Conservation (phyloP, 2,888 invertebrate genomes). For the Lepidocyrtoides sp. region DNA sequence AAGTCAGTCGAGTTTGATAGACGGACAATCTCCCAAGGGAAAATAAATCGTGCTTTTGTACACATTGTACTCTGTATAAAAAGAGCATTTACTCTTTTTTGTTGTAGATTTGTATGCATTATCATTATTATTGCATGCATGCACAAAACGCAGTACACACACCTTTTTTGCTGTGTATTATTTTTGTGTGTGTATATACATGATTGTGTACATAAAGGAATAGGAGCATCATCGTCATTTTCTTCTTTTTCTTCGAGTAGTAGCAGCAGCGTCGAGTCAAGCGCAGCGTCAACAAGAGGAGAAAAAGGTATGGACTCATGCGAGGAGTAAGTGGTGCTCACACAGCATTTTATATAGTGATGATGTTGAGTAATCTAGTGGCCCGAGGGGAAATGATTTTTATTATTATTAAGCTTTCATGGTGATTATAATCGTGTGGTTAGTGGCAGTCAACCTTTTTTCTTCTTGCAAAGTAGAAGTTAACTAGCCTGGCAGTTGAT, state of each 20-base stretch:
- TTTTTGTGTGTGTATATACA: slow-evolving; percentile 48
- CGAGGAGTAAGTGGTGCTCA: slow-evolving; percentile 74
- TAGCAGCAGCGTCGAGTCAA: neutral
- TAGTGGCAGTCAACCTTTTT: slow-evolving; percentile 76
- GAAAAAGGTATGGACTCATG: slow-evolving; percentile 68
- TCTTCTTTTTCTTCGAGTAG: slow-evolving; percentile 1
- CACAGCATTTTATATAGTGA: slow-evolving; percentile 73
- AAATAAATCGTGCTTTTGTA: slow-evolving; percentile 81
- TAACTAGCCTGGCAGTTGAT: slow-evolving; percentile 80
- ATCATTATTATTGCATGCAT: slow-evolving; percentile 51
- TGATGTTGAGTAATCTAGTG: slow-evolving; percentile 79
- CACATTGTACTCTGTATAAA: slow-evolving; percentile 68
- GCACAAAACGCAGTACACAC: slow-evolving; percentile 65
- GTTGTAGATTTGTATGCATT: slow-evolving; percentile 30
- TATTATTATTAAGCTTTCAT: slow-evolving; percentile 79
- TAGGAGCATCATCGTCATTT: slow-evolving; percentile 29
- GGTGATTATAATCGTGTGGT: slow-evolving; percentile 81
- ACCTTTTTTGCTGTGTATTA: slow-evolving; percentile 66
- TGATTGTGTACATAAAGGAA: slow-evolving; percentile 42
- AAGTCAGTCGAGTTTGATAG: slow-evolving; percentile 71
- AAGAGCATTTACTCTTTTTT: slow-evolving; percentile 63
- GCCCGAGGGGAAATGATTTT: slow-evolving; percentile 76
- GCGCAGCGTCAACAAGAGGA: slow-evolving; percentile 55
- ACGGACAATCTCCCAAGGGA: slow-evolving; percentile 80
- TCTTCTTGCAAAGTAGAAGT: slow-evolving; percentile 72